Conservation (phyloP, 2,113 vertebrate genomes). For the Delphinus delphis region DNA sequence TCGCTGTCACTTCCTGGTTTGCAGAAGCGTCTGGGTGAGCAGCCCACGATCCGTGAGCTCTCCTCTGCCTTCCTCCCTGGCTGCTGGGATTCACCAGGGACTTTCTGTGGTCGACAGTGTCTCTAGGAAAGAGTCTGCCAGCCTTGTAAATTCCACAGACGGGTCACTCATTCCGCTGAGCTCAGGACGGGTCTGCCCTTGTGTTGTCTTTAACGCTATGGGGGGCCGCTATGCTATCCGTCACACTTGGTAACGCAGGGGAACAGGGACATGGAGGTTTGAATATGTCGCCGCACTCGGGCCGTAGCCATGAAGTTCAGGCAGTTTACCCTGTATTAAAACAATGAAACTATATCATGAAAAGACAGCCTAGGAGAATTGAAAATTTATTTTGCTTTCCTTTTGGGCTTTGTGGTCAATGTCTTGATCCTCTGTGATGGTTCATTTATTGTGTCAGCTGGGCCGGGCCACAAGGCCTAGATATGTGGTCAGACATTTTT, state of each 20-base stretch:
- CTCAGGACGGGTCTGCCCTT: not conserved
- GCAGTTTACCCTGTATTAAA: not conserved
- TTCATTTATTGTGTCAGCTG: not conserved
- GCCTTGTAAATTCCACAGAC: not conserved
- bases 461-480: not conserved
- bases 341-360: not conserved
- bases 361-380: too few species aligned
- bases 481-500: not conserved
- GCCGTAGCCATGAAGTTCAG: not conserved
- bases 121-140: not conserved
- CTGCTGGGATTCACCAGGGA: not conserved
- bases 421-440: not conserved
- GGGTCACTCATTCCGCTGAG: not conserved
- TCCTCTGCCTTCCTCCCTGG: not conserved
- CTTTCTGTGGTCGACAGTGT: not conserved
- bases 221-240: not conserved
- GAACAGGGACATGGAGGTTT: accelerated
- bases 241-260: too few species aligned
- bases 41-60: accelerated
- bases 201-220: accelerated
- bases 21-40: accelerated
- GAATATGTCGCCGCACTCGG: too few species aligned
- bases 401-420: not conserved
- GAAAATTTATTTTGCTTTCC: not conserved
- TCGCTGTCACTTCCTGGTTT: not conserved